phyloP scores from a whole-genome alignment of 2,797 vertebrate genomes.

The Pelobates cultripes region DNA sequence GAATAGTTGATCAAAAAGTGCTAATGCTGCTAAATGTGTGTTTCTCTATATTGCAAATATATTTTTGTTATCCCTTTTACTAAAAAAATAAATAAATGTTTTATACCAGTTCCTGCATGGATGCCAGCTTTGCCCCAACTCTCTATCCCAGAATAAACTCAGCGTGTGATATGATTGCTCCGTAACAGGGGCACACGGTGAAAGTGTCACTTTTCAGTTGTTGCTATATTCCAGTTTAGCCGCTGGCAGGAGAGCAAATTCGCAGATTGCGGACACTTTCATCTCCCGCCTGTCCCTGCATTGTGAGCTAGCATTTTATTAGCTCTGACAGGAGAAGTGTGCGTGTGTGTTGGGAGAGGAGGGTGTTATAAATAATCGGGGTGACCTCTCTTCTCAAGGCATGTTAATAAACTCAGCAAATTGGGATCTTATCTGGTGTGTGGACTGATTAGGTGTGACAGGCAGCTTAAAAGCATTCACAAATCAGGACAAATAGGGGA shows the following conservation, averaged over 20 bases:
- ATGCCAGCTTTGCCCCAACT: too few species aligned
- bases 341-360: conserved; percentile 22
- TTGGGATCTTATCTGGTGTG: conserved; percentile 37
- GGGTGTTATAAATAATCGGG: conserved; percentile 49
- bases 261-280: conserved; percentile 31
- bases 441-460: conserved; percentile 48
- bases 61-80: too few species aligned
- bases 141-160: background rate
- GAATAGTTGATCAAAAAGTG: too few species aligned
- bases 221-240: conserved; percentile 21
- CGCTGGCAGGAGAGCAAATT: conserved; percentile 12
- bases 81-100: too few species aligned
- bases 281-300: conserved; percentile 20
- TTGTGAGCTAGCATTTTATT: conserved; percentile 40
- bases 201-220: conserved; percentile 15
- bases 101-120: too few species aligned
- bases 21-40: too few species aligned
- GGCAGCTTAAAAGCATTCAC: conserved; percentile 40
- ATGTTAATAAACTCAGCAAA: conserved; percentile 45
- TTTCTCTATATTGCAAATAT: too few species aligned
- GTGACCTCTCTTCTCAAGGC: conserved; percentile 45
- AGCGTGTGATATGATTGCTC: background rate
- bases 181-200: background rate
- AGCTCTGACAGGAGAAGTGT: conserved; percentile 46
- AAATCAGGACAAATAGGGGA: conserved; percentile 46